These are phyloP conservation scores for Drosophila rubida DNA, from an alignment of 2,888 invertebrate species.

Conservation along the genomic window DNA sequence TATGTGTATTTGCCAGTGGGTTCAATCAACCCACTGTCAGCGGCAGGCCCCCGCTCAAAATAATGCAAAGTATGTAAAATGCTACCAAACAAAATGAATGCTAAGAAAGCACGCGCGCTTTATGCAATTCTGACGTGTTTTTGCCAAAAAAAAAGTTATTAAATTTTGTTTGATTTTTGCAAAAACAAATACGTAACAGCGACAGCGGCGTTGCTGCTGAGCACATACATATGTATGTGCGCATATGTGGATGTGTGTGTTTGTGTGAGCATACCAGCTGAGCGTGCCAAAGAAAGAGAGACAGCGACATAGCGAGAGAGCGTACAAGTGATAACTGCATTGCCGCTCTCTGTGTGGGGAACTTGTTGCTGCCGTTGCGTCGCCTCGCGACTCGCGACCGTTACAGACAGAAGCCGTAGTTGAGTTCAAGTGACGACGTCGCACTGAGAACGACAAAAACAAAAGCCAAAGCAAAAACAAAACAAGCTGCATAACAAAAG, in stretches of 20 bases:
- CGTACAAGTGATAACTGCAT: slow-evolving; percentile 61
- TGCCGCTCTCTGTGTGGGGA: slow-evolving; percentile 36
- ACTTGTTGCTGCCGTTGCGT: slow-evolving; percentile 55
- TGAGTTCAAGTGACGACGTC: slow-evolving; percentile 73
- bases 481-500: slow-evolving; percentile 12
- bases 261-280: slow-evolving; percentile 26
- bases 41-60: slow-evolving; percentile 39
- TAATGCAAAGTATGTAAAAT: slow-evolving; percentile 34
- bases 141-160: slow-evolving; percentile 24
- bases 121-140: slow-evolving; percentile 47
- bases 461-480: slow-evolving; percentile 35
- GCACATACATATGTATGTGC: slow-evolving; percentile 15
- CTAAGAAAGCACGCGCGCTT: slow-evolving; percentile 33
- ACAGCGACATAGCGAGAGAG: slow-evolving; percentile 13
- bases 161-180: slow-evolving; percentile 57
- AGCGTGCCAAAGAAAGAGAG: slow-evolving; percentile 39
- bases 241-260: slow-evolving; percentile 21
- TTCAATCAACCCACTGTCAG: slow-evolving; percentile 65
- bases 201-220: slow-evolving; percentile 38
- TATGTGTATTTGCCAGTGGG: slow-evolving; percentile 39
- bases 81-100: slow-evolving; percentile 11
- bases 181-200: slow-evolving; percentile 76
- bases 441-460: slow-evolving; percentile 47
- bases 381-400: slow-evolving; percentile 31
- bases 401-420: slow-evolving; percentile 73